Evolutionary conservation across 2,113 vertebrate genomes (phyloP), one percentile per base, ranked within the genome.

Genomic region (Osmerus eperlanus): DNA sequence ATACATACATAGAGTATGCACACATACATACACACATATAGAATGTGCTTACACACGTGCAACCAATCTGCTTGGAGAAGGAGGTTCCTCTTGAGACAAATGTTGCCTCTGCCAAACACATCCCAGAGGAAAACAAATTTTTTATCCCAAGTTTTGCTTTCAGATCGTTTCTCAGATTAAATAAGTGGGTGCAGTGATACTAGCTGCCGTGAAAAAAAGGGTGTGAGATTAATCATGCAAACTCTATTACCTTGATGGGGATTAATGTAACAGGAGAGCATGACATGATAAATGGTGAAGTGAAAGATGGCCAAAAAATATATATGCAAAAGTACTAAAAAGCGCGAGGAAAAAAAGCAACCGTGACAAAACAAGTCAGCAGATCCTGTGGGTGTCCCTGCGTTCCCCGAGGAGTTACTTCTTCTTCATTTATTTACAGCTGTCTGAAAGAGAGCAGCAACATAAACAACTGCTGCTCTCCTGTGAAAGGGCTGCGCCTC

Each of bases 351-450:
- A 62, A 28, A 76, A 74, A 75, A 71, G 79, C 67, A 75, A 68
- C 65, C 56, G 63, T 84, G 78, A 68, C 74, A 73, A 74, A 87
- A 78, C 71, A 55, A 83, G 84, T 88, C 84, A 85, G 85, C 85
- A 85, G 85, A 86, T 89, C 78, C 80, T 75, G 80, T 19, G 72
- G 72, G 78, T 78, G 70, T 82, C 82, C 68, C 61, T 47, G n/a
- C 3, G 9, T 56, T 83, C 77, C 80, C 7, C 83, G 23, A 29
- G 70, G 84, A 90, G 84, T 84, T 84, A 78, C 73, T 89, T 86
- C 83, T 79, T 91, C 86, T 89, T 90, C 83, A 91, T 90, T 92
- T 89, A 88, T 89, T 90, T 90, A 86, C 84, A 86, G 81, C 86
- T 87, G 86, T 90, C 88, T 76, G 66, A 72, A 59, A 70, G 4